phyloP scores from a whole-genome alignment of 2,113 vertebrate genomes.

The Mustela lutreola region DNA sequence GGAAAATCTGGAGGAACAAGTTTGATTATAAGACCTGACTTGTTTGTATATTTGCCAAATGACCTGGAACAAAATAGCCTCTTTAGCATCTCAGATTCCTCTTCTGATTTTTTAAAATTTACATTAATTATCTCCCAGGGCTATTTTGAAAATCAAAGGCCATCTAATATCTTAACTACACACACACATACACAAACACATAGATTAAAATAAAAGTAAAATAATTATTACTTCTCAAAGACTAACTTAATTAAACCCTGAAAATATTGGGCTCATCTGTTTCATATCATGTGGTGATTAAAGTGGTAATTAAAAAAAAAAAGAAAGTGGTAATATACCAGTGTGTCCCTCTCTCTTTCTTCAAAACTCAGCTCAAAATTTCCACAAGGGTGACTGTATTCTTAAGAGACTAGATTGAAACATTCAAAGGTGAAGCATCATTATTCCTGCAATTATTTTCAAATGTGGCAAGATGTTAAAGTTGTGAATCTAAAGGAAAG shows the following conservation, averaged over 20 bases:
- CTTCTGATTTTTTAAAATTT: not conserved
- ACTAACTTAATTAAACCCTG: not conserved
- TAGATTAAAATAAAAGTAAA: not conserved
- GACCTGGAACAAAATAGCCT: not conserved
- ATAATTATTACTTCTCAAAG: not conserved
- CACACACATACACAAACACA: not conserved
- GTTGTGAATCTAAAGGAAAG: not conserved
- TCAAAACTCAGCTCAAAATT: not conserved
- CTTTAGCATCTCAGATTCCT: not conserved
- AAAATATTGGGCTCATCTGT: not conserved
- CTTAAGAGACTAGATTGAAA: not conserved
- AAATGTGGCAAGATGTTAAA: slow-evolving; percentile 10
- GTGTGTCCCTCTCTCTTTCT: not conserved
- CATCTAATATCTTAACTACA: not conserved
- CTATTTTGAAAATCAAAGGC: not conserved
- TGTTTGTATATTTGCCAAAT: not conserved
- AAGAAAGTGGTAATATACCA: not conserved
- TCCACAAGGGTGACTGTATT: not conserved
- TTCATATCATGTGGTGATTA: not conserved
- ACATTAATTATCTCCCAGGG: not conserved
- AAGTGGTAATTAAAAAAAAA: not conserved
- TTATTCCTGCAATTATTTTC: not conserved
- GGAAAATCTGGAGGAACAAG: not conserved
- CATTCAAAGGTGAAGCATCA: not conserved
- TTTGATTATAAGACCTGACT: not conserved